A percentile compares a stretch with the other conserved stretches of the same genome.
Evolutionary conservation across 2,797 vertebrate genomes (phyloP).

Genomic region (Labeo calbasu): DNA sequence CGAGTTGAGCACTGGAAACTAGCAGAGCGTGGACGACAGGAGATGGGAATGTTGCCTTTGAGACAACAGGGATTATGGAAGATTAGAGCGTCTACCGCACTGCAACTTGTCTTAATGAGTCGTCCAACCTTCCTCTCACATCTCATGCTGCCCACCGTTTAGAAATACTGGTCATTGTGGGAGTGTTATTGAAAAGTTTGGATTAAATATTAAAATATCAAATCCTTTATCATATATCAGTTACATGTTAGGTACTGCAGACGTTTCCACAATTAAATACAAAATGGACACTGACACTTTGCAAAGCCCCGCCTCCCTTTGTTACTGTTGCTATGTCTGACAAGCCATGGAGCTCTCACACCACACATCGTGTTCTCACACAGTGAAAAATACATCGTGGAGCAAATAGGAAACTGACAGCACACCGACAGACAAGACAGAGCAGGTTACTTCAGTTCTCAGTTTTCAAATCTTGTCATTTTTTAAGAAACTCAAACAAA

Average conservation of each 20-base stretch:
- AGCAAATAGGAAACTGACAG: no score
- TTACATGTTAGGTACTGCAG: background rate
- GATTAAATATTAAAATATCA: background rate
- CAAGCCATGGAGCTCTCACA: no score
- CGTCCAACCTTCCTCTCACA: background rate
- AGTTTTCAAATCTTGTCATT: no score
- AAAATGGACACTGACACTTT: no score
- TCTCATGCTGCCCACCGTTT: background rate
- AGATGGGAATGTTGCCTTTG: conserved; percentile 35
- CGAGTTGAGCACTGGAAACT: background rate
- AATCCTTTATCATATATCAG: background rate
- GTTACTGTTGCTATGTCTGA: no score
- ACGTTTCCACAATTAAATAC: no score
- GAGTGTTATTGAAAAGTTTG: background rate
- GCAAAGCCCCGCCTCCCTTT: no score
- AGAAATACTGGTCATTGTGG: background rate
- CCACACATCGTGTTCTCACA: no score
- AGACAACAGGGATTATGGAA: conserved; percentile 36
- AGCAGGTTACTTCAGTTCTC: no score
- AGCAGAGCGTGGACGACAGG: background rate
- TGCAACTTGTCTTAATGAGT: conserved; percentile 8
- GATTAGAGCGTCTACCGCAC: conserved; percentile 19
- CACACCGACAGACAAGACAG: no score
- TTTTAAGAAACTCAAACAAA: no score
- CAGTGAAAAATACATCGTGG: no score